Evolutionary conservation across 2,888 invertebrate genomes (phyloP), one percentile per base, ranked within the genome.

Genomic region (Orthosia incerta): DNA sequence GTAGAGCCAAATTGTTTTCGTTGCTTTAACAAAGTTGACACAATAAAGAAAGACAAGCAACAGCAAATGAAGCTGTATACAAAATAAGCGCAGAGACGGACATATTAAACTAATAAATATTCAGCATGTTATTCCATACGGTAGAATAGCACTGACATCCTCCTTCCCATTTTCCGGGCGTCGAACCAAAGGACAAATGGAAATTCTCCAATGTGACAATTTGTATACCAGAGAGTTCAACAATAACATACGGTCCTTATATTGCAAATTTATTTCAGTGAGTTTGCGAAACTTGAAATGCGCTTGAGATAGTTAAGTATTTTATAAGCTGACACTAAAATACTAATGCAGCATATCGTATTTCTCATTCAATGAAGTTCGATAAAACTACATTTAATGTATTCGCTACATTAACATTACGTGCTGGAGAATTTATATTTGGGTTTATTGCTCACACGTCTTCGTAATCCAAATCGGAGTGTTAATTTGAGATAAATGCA

Each of bases 21-120:
- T 64, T n/a, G 60, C 56, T 69, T 69, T 59, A 68, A 20, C 64
- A 65, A 55, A 75, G 55, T 62, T 46, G 53, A 62, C 60, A 62
- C 53, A 68, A 74, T 68, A 56, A 62, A 62, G 55, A n/a, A 61
- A 69, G 45, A 70, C 76, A 67, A 45, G 61, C 59, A 63, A 74
- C 70, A 78, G 48, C 60, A 78, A 84, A 82, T 71, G 65, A 82
- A 76, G 74, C 39, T 72, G 71, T 76, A 74, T 62, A 68, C 65
- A 63, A 67, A 63, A 68, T 65, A 75, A 77, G 48, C 31, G 79
- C 64, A 75, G 69, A 83, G 76, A 77, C 76, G 79, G 68, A 82
- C 79, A 80, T 86, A 79, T 86, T 85, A 84, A 80, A 86, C 81
- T 73, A 82, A 86, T 86, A 86, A 85, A 87, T 87, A 85, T 87